phyloP scores from a whole-genome alignment of 2,113 vertebrate genomes.

The Dolichallabes microphthalmus region DNA sequence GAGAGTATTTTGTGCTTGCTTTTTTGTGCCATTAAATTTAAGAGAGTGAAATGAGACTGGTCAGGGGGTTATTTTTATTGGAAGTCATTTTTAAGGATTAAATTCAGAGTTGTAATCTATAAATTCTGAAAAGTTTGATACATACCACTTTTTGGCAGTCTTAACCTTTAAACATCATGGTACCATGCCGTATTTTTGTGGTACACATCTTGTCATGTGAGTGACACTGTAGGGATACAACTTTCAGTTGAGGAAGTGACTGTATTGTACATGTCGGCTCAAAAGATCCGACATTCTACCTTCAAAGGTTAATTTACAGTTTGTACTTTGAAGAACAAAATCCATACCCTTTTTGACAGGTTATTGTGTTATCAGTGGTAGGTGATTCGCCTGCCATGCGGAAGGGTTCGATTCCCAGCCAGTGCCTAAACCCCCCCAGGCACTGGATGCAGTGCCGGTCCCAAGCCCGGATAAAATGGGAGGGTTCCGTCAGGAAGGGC shows the following conservation, averaged over 20 bases:
- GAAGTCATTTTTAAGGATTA: neutral
- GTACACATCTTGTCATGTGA: neutral
- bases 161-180: neutral
- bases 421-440: too few relatives aligned
- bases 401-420: too few relatives aligned
- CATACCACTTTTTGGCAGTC: neutral
- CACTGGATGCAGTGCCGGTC: too few relatives aligned
- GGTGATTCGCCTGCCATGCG: too few relatives aligned
- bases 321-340: constrained; percentile 5
- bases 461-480: too few relatives aligned
- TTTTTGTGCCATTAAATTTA: neutral
- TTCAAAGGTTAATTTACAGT: neutral
- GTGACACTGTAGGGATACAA: neutral
- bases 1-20: neutral
- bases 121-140: neutral
- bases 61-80: neutral
- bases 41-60: neutral
- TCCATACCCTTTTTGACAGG: neutral
- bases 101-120: neutral
- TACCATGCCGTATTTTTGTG: neutral
- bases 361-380: neutral
- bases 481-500: too few relatives aligned
- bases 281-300: neutral
- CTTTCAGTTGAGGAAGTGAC: neutral
- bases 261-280: neutral